Conservation (phyloP, 2,797 vertebrate species). For the Acridotheres tristis region DNA sequence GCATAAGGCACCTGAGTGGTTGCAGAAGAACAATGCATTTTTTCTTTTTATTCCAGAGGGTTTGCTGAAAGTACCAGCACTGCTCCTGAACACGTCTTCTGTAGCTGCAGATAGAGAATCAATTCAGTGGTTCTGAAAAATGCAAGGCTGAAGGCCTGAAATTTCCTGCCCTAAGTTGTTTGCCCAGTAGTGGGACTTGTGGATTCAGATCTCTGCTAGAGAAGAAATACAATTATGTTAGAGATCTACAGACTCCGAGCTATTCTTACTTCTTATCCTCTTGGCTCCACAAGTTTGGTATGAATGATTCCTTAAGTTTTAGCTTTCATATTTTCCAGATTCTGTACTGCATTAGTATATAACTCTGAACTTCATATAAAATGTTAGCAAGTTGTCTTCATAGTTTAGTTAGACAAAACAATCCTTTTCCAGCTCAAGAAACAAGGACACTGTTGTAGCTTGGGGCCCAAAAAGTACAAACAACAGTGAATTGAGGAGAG, state of each 20-base stretch:
- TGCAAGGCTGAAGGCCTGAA: not conserved
- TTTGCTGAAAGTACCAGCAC: not conserved
- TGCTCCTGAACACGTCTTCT: not conserved
- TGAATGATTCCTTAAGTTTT: too few species aligned
- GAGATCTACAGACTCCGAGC: not conserved
- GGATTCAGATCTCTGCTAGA: not conserved
- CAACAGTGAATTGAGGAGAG: too few species aligned
- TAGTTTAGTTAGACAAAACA: too few species aligned
- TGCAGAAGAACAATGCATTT: not conserved
- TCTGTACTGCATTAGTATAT: too few species aligned
- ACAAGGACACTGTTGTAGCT: too few species aligned
- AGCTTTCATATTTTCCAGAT: too few species aligned
- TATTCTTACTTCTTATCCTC: not conserved
- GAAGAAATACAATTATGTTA: not conserved
- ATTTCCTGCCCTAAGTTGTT: not conserved
- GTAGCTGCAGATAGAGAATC: not conserved
- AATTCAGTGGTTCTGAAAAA: not conserved
- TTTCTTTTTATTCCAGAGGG: not conserved
- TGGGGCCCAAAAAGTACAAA: too few species aligned
- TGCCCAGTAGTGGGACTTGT: not conserved
- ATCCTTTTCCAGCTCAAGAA: too few species aligned
- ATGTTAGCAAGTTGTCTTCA: too few species aligned
- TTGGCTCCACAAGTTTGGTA: not conserved
- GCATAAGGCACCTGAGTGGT: not conserved
- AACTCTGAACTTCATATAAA: too few species aligned